Base-by-base conservation (phyloP, 2,888 invertebrate genomes). In the Scaptodrosophila latifasciaeformis region DNA sequence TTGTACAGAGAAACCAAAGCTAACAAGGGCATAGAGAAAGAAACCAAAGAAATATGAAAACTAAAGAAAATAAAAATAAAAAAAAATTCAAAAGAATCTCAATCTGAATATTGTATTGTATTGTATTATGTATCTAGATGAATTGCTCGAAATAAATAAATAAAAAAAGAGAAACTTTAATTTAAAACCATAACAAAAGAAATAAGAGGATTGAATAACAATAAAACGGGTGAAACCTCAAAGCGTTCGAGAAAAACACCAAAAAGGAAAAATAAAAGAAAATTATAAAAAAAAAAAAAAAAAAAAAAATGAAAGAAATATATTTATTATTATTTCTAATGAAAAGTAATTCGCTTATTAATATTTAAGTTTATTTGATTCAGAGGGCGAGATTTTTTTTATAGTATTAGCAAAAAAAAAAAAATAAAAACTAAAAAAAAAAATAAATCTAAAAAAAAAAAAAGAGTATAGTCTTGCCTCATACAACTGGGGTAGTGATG, bases 291-390 rank as follows among this genome's bases (percentile, higher is more conserved):
- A 37, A 9, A 9, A 13, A 37, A 37, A 18, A n/a, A 35, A 17
- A 17, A n/a, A 35, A n/a, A n/a, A 35, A 37, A 37, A 6, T 2
- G 17, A 37, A 37, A 37, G 15, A 34, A 10, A 52, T 31, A 49
- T 54, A 49, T 62, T 60, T 55, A 50, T 52, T 63, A 52, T 62
- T 54, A 54, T 62, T 65, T 66, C 49, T 64, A 75, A 57, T 24
- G 71, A 65, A 75, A 74, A 65, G 60, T 61, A 44, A 71, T 63
- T 63, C 76, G 70, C 70, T 71, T 71, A 76, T 48, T 42, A 68
- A 68, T 56, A 47, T 17, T 62, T 71, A 71, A 65, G 69, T 63
- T 67, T 67, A 7, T 62, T 65, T 70, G 62, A 62, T 70, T 70
- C 75, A 65, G 59, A 40, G 50, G 46, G 40, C 53, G n/a, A 46